phyloP scores from a whole-genome alignment of 2,113 vertebrate genomes.

The Aspidoscelis tigris region DNA sequence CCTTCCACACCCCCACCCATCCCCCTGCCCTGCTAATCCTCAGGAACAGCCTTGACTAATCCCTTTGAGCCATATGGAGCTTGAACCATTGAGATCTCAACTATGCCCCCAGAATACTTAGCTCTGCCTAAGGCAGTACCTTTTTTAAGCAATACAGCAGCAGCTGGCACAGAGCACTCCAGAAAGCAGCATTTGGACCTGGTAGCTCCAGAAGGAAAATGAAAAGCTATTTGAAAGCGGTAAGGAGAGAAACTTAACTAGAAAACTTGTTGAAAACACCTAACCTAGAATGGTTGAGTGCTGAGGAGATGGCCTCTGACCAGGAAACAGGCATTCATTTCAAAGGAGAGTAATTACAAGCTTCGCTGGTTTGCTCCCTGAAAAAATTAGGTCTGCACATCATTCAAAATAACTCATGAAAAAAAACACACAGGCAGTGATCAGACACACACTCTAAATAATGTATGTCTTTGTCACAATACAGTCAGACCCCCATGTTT shows the following conservation, averaged over 20 bases:
- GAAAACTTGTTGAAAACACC: not conserved
- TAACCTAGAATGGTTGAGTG: not conserved
- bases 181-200: constrained; percentile 4
- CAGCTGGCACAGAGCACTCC: constrained; percentile 5
- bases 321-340: not conserved
- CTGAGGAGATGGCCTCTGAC: not conserved
- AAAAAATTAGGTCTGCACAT: not conserved
- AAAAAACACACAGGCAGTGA: not conserved
- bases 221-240: not conserved
- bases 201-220: constrained; percentile 6
- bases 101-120: constrained; percentile 13
- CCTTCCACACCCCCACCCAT: constrained; percentile 16
- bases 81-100: constrained; percentile 52
- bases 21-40: constrained; percentile 58
- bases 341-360: too few species aligned
- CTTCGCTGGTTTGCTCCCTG: not conserved
- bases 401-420: not conserved
- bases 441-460: not conserved
- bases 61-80: constrained; percentile 71
- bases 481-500: too few species aligned
- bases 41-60: constrained; percentile 55
- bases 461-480: not conserved
- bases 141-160: constrained; percentile 18
- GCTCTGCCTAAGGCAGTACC: constrained; percentile 21
- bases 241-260: not conserved